Evolutionary conservation across 2,888 invertebrate species (phyloP), one percentile per base, ranked within the genome.

Genomic region (Gymnocheta viridis): DNA sequence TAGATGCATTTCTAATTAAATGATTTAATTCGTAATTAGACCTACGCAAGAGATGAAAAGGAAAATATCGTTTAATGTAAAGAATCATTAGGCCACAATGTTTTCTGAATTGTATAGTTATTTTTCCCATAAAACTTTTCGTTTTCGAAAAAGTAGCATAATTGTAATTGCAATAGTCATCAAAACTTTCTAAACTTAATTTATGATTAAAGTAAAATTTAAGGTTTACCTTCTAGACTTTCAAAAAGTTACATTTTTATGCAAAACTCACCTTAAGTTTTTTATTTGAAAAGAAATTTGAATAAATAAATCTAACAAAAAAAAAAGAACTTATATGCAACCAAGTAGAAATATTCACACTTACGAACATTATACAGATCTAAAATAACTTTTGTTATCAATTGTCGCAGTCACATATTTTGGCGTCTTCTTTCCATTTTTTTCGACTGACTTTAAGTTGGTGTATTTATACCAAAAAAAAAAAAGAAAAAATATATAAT

Each of bases 371-470:
- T 73, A 60, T 60, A 22, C 72, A 81, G 77, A 73, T 77, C 81
- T 77, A 56, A 72, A 56, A 81, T 84, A 81, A 84, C 77, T 81
- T 84, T 84, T 84, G 77, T 84, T 84, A 84, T 84, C 84, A 81
- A 84, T 81, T 84, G 81, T 84, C 81, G 77, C 81, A 81, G 84
- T 78, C 81, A 84, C 81, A 84, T 81, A 81, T 81, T 84, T 81
- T 81, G 72, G 81, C 56, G 73, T 81, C 22, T 60, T 67, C 47
- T 72, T 72, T 22, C 17, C 10, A 35, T 24, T 27, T 49, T 70
- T 70, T 74, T 69, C 2, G 6, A 22, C 38, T 17, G 22, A 35
- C n/a, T 49, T 62, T 38, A 10, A 62, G 69, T 78, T 78, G 32
- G 12, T 67, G 49, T 14, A 14, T n/a, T 4, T 7, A 60, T n/a